A percentile compares a stretch with the other conserved stretches of the same genome.
These are phyloP conservation scores for Cercopithecus petaurista DNA, from an alignment of 2,797 vertebrate species.

Conservation along the genomic window DNA sequence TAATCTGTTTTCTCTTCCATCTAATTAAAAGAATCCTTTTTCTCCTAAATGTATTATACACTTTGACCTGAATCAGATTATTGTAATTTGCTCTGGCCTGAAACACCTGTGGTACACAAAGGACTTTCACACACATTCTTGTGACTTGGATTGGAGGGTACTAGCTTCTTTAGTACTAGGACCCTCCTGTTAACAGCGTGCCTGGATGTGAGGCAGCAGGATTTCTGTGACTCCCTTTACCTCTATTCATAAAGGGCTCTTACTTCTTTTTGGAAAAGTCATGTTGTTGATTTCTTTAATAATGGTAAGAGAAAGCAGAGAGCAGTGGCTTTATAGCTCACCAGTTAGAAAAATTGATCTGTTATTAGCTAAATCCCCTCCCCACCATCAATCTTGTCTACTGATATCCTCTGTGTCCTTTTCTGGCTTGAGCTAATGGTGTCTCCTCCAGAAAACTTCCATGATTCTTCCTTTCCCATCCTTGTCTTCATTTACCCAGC, in stretches of 20 bases:
- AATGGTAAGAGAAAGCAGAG: neutral
- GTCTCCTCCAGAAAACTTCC: neutral
- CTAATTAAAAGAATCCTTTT: neutral
- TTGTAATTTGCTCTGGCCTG: neutral
- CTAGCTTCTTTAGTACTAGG: neutral
- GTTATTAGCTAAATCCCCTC: neutral
- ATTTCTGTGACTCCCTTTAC: neutral
- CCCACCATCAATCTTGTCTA: neutral
- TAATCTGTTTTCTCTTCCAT: neutral
- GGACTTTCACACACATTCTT: neutral
- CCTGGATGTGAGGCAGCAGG: too few relatives aligned
- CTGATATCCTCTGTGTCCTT: neutral
- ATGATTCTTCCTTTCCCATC: neutral
- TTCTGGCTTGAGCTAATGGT: neutral
- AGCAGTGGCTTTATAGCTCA: neutral
- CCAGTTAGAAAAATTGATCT: neutral
- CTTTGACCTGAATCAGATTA: neutral
- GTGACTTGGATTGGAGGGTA: neutral
- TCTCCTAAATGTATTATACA: neutral
- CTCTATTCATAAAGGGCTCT: neutral
- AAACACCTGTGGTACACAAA: neutral
- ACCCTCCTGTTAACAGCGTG: neutral
- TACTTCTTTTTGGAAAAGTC: neutral
- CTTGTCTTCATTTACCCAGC: neutral
- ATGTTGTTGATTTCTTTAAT: neutral